Evolutionary conservation across 2,113 vertebrate species (phyloP).

Genomic region (Megalops atlanticus): DNA sequence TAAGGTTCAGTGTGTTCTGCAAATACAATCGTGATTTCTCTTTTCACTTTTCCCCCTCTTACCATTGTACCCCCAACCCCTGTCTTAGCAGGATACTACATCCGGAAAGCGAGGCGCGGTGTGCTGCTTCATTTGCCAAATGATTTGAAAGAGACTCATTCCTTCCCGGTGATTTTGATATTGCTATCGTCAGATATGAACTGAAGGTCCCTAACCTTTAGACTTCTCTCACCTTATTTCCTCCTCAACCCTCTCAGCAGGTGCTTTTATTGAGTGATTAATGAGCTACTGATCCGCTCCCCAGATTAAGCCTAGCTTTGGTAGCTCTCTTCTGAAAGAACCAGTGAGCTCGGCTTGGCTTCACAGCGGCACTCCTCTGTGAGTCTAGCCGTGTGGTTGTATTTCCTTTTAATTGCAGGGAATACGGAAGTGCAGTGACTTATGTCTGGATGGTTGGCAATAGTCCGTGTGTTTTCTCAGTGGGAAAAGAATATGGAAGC

Average conservation of each 20-base stretch:
- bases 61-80: neutral
- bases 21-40: constrained; percentile 3
- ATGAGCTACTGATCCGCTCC: neutral
- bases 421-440: neutral
- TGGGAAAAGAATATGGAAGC: neutral
- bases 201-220: constrained; percentile 22
- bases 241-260: neutral
- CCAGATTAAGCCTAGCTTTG: neutral
- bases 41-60: neutral
- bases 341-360: neutral
- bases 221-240: neutral
- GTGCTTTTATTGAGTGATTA: neutral
- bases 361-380: neutral
- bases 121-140: constrained; percentile 43
- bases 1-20: neutral
- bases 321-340: neutral
- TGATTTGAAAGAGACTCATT: constrained; percentile 36
- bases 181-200: constrained; percentile 35
- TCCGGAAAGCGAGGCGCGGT: neutral
- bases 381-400: neutral
- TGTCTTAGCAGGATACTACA: neutral
- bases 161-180: constrained; percentile 66
- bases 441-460: neutral
- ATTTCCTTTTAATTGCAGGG: neutral
- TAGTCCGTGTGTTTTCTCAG: neutral